Percentiles rank a stretch among this genome's conserved stretches.
Evolutionary conservation across 2,888 invertebrate species (phyloP).

Genomic region (Phyllotreta cruciferae): DNA sequence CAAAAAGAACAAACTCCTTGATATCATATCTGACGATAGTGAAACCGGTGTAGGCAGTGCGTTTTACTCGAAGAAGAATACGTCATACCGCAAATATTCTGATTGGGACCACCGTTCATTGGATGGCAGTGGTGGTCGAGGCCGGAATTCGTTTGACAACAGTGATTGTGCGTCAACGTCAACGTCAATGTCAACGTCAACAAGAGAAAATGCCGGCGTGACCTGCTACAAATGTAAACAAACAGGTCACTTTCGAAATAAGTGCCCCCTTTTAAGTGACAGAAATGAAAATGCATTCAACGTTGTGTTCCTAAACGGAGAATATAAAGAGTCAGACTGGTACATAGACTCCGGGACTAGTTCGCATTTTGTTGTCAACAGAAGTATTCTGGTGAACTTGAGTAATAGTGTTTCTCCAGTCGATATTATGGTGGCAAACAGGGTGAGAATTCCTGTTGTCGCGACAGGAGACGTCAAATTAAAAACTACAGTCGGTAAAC

Average conservation of each 20-base stretch:
- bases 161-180: no score
- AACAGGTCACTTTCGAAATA: conserved; percentile 33
- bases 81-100: background rate
- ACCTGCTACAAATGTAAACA: conserved; percentile 39
- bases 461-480: conserved; percentile 26
- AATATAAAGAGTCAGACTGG: conserved; percentile 40
- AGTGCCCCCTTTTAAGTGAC: background rate
- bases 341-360: conserved; percentile 47
- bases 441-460: conserved; percentile 28
- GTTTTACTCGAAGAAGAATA: conserved; percentile 1
- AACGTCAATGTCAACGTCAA: no score
- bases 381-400: conserved; percentile 28
- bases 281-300: conserved; percentile 23
- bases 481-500: conserved; percentile 17
- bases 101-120: no score
- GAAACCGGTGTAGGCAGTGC: background rate
- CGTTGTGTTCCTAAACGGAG: conserved; percentile 25
- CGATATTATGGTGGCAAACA: conserved; percentile 34
- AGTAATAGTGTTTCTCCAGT: conserved; percentile 2
- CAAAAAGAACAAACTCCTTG: conserved; percentile 46
- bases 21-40: conserved; percentile 30
- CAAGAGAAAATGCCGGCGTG: conserved; percentile 19
- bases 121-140: no score
- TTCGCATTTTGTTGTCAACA: conserved; percentile 39
- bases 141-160: no score